Evolutionary conservation across 1,140 invertebrate genomes (phyloP).

Genomic region (Sinella curviseta): DNA sequence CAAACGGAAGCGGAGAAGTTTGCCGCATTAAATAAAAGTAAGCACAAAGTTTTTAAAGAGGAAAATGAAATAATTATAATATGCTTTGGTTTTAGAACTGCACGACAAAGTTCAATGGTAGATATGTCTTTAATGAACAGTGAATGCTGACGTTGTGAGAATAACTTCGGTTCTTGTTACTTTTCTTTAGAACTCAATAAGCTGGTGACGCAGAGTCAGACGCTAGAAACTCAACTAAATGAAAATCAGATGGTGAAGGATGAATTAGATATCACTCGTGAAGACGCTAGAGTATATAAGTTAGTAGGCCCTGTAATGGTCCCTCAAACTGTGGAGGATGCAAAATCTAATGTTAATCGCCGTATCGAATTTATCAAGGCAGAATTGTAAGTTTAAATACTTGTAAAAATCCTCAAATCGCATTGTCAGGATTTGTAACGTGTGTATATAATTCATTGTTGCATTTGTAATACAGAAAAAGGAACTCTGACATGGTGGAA

Average conservation of each 20-base stretch:
- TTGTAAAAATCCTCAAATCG: too few relatives aligned
- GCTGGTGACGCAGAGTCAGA: neutral
- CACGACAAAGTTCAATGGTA: neutral
- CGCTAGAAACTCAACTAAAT: conserved; percentile 16
- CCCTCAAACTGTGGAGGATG: conserved; percentile 1
- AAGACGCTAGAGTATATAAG: conserved; percentile 12
- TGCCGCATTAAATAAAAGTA: conserved; percentile 11
- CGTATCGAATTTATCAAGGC: conserved; percentile 16
- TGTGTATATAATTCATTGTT: neutral
- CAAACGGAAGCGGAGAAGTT: conserved; percentile 9
- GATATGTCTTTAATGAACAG: neutral
- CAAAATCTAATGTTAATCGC: neutral
- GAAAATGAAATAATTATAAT: neutral
- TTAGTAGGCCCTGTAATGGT: conserved; percentile 20
- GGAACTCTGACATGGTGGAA: conserved; percentile 1
- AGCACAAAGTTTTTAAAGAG: neutral
- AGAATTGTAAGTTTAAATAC: conserved; percentile 11
- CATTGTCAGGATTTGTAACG: too few relatives aligned
- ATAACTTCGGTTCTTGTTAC: neutral
- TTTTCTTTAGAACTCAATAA: conserved; percentile 5
- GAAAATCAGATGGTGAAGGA: conserved; percentile 29
- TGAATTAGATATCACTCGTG: neutral
- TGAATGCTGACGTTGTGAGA: neutral
- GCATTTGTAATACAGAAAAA: neutral
- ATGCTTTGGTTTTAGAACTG: neutral